Conservation (phyloP, 2,888 invertebrate species). For the Acheta domesticus region DNA sequence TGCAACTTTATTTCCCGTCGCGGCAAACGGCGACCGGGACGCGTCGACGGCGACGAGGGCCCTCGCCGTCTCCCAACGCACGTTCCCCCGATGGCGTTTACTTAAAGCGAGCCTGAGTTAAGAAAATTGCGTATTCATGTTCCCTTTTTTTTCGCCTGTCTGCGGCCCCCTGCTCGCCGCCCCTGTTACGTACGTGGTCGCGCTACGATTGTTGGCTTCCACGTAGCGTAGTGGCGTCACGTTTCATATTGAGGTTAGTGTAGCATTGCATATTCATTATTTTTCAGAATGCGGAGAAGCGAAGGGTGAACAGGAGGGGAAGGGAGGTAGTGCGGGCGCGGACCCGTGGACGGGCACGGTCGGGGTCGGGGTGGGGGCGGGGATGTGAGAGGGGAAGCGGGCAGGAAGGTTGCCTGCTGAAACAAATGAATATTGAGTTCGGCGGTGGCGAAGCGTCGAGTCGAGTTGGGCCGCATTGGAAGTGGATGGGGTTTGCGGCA, state of each 20-base stretch:
- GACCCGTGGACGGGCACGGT: not conserved
- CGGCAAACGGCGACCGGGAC: no score
- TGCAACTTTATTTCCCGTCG: no score
- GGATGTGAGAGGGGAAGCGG: not conserved
- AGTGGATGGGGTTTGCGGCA: no score
- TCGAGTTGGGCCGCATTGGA: not conserved
- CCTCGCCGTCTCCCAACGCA: not conserved
- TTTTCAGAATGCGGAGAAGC: not conserved
- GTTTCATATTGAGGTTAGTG: not conserved
- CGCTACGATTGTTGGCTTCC: not conserved
- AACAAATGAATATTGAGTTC: not conserved
- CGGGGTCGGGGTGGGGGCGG: not conserved
- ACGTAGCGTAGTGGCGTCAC: not conserved
- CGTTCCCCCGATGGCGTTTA: not conserved
- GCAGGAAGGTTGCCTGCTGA: not conserved
- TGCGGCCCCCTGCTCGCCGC: not conserved
- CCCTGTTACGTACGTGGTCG: no score
- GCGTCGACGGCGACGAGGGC: not conserved
- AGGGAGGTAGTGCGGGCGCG: no score
- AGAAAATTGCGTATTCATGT: not conserved
- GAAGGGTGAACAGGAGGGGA: no score
- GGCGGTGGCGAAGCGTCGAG: not conserved
- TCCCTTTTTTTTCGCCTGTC: not conserved
- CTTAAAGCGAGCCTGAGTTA: not conserved
- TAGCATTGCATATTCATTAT: conserved; percentile 9